Evolutionary conservation across 1,140 invertebrate species (phyloP).

Genomic region (Proctacanthus coquilletti): DNA sequence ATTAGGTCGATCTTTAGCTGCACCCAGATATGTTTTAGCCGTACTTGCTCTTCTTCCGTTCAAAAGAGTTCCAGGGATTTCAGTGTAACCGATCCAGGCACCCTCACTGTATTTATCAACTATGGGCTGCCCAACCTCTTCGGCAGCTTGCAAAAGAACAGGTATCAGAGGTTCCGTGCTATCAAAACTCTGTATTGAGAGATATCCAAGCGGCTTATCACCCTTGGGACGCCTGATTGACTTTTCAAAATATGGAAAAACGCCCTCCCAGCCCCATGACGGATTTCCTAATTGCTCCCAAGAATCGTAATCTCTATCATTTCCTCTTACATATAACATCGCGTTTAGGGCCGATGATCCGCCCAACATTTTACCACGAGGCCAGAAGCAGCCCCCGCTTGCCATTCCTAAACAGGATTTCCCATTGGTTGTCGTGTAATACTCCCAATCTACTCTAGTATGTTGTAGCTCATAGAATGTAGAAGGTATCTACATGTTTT

Average conservation of each 20-base stretch:
- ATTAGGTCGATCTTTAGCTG: conserved; percentile 43
- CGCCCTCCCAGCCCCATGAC: conserved; percentile 48
- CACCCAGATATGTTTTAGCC: conserved; percentile 21
- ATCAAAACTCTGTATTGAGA: no score
- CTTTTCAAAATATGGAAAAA: conserved; percentile 43
- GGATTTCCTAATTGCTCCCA: conserved; percentile 40
- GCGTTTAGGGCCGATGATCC: conserved; percentile 49
- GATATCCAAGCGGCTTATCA: conserved; percentile 13
- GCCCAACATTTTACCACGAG: conserved; percentile 38
- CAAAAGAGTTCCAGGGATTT: conserved; percentile 33
- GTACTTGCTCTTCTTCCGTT: conserved; percentile 44
- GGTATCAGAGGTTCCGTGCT: no score
- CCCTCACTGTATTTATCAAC: conserved; percentile 30
- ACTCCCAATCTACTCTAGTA: background rate
- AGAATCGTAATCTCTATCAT: conserved; percentile 41
- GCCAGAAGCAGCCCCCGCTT: conserved; percentile 30
- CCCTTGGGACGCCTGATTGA: no score
- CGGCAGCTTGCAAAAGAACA: no score
- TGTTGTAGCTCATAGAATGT: background rate
- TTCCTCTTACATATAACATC: conserved; percentile 51
- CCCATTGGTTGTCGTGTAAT: background rate
- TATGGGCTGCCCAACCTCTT: conserved; percentile 10
- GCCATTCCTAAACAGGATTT: background rate
- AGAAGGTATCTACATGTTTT: background rate
- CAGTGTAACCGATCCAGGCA: conserved; percentile 34